Evolutionary conservation across 1,140 invertebrate genomes (phyloP).

Genomic region (Zaprionus ghesquierei): DNA sequence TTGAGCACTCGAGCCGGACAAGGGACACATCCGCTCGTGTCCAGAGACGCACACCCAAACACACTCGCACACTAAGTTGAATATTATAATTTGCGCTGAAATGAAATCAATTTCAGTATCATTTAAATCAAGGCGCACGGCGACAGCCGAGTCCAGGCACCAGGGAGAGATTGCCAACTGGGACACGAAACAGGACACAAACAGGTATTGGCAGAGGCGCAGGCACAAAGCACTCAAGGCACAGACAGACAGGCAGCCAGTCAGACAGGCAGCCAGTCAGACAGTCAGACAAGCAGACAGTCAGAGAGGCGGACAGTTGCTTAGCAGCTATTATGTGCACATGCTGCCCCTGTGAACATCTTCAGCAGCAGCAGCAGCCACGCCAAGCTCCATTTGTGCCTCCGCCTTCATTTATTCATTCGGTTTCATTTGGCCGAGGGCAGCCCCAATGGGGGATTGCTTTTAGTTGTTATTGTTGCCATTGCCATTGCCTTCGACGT

Average conservation of each 20-base stretch:
- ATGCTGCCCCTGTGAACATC: constrained; percentile 40
- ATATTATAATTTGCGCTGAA: constrained; percentile 75
- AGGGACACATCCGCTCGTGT: background rate
- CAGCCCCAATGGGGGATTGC: constrained; percentile 62
- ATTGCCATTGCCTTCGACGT: constrained; percentile 8
- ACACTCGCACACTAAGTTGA: constrained; percentile 30
- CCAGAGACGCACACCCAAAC: background rate
- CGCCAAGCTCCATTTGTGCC: constrained; percentile 21
- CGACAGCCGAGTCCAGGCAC: background rate
- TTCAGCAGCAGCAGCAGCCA: constrained; percentile 8
- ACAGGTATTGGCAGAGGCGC: constrained; percentile 38
- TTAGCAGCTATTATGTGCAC: constrained; percentile 79
- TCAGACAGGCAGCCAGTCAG: background rate
- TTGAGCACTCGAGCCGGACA: constrained; percentile 31
- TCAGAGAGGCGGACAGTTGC: constrained; percentile 47
- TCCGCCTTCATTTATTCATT: constrained; percentile 70
- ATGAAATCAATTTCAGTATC: constrained; percentile 78
- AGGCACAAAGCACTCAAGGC: background rate
- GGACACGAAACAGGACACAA: constrained; percentile 58
- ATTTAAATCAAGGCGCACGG: constrained; percentile 65
- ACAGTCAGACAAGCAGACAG: background rate
- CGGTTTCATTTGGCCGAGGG: constrained; percentile 53
- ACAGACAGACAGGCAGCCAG: background rate
- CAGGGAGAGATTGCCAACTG: constrained; percentile 47
- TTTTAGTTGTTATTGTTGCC: constrained; percentile 50